Percentiles rank a stretch among this genome's conserved stretches.
These are phyloP conservation scores for Octonoba sinensis DNA, from an alignment of 2,888 invertebrate species.

Conservation along the genomic window DNA sequence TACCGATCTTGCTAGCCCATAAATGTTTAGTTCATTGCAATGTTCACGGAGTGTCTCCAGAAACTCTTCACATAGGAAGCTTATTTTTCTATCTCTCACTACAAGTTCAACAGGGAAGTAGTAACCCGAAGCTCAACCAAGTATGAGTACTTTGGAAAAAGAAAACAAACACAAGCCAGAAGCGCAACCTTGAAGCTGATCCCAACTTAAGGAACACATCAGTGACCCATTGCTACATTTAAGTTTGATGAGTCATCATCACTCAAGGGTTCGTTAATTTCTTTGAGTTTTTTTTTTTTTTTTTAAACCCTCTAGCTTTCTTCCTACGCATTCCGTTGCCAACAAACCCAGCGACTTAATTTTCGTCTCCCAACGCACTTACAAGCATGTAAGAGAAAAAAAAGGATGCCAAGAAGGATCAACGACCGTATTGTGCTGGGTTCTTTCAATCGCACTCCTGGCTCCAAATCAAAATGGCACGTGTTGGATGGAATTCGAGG, in stretches of 20 bases:
- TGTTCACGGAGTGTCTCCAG: too few relatives aligned
- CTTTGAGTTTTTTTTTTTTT: not conserved
- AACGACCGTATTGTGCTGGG: conserved; percentile 31
- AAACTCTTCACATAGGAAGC: too few relatives aligned
- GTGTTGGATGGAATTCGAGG: too few relatives aligned
- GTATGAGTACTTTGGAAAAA: too few relatives aligned
- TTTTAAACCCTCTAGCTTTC: not conserved
- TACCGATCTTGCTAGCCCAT: too few relatives aligned
- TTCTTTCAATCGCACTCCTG: conserved; percentile 1
- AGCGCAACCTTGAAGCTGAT: conserved; percentile 25
- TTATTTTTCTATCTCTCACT: too few relatives aligned
- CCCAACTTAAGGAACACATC: conserved; percentile 3
- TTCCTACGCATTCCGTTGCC: not conserved
- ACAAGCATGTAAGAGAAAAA: not conserved
- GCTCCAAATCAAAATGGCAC: too few relatives aligned
- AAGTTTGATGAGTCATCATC: conserved; percentile 21
- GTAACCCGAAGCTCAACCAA: too few relatives aligned
- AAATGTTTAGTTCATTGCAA: too few relatives aligned
- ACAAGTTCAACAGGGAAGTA: too few relatives aligned
- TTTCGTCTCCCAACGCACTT: not conserved
- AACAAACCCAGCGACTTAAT: conserved; percentile 3
- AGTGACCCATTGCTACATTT: conserved; percentile 40
- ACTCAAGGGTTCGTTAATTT: conserved; percentile 23
- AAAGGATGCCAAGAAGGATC: conserved; percentile 15
- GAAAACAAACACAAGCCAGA: too few relatives aligned